Conservation (phyloP, 2,888 invertebrate genomes). For the Altica lythri region DNA sequence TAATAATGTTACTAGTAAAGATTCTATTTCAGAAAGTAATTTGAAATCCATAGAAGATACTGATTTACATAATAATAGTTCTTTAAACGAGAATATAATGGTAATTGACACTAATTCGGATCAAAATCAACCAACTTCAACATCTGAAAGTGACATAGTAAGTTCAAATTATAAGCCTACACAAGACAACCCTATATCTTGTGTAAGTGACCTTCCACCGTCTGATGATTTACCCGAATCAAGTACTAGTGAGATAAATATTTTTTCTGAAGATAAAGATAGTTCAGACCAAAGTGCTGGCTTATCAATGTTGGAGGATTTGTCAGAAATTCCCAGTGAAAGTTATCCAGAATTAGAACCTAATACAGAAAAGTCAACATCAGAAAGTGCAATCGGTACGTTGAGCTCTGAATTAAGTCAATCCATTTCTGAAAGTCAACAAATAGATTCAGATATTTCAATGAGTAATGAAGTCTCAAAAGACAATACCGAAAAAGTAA, state of each 20-base stretch:
- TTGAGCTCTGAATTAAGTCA: too few relatives aligned
- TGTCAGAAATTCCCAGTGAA: conserved; percentile 30
- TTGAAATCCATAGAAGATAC: conserved; percentile 8
- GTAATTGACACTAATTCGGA: not conserved
- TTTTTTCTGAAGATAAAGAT: conserved; percentile 6
- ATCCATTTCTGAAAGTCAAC: too few relatives aligned
- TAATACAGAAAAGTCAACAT: conserved; percentile 4
- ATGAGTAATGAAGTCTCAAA: not conserved
- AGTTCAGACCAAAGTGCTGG: conserved; percentile 11
- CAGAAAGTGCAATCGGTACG: not conserved
- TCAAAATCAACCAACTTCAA: not conserved
- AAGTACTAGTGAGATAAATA: conserved; percentile 5
- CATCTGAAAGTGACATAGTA: not conserved
- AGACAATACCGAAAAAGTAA: too few relatives aligned
- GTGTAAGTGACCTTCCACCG: too few relatives aligned
- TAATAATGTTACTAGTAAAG: conserved; percentile 13
- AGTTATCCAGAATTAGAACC: conserved; percentile 27
- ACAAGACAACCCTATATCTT: too few relatives aligned
- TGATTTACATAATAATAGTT: conserved; percentile 5
- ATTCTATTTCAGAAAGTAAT: conserved; percentile 2
- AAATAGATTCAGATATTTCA: not conserved
- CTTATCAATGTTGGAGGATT: conserved; percentile 19
- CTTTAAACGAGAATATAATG: not conserved
- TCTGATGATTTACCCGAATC: too few relatives aligned
- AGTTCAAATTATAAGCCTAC: not conserved